phyloP scores from a whole-genome alignment of 2,888 invertebrate genomes.

The Falcaria lacertinaria region DNA sequence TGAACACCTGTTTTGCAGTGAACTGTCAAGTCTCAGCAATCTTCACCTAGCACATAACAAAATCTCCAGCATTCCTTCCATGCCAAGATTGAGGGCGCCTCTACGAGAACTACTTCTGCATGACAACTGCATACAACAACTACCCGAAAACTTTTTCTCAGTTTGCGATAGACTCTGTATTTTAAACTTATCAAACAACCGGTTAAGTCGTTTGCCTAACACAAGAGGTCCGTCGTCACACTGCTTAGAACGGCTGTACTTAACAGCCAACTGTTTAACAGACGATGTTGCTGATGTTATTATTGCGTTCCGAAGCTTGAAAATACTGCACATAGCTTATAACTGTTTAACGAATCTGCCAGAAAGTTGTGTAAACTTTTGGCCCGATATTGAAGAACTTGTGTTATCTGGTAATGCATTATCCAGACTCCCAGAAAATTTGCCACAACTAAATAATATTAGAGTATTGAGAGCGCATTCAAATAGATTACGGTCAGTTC shows the following conservation, averaged over 20 bases:
- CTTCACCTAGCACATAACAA: constrained; percentile 89
- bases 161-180: constrained; percentile 82
- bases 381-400: constrained; percentile 90
- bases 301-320: constrained; percentile 82
- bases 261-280: constrained; percentile 88
- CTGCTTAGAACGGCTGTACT: constrained; percentile 82
- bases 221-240: constrained; percentile 81
- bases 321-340: constrained; percentile 87
- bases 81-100: constrained; percentile 82
- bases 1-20: constrained; percentile 86
- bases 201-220: constrained; percentile 84
- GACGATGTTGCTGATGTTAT: constrained; percentile 85
- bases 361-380: constrained; percentile 85
- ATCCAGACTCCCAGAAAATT: constrained; percentile 86
- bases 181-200: constrained; percentile 89
- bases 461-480: constrained; percentile 89
- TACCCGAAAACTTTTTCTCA: constrained; percentile 88
- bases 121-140: constrained; percentile 86
- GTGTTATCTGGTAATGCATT: constrained; percentile 90
- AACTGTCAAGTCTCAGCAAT: constrained; percentile 85
- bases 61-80: constrained; percentile 85
- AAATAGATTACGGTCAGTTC: constrained; percentile 86
- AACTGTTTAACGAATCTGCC: constrained; percentile 87
- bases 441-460: constrained; percentile 85
- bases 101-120: constrained; percentile 86